Conservation (phyloP, 2,797 vertebrate genomes). For the Todus mexicanus region DNA sequence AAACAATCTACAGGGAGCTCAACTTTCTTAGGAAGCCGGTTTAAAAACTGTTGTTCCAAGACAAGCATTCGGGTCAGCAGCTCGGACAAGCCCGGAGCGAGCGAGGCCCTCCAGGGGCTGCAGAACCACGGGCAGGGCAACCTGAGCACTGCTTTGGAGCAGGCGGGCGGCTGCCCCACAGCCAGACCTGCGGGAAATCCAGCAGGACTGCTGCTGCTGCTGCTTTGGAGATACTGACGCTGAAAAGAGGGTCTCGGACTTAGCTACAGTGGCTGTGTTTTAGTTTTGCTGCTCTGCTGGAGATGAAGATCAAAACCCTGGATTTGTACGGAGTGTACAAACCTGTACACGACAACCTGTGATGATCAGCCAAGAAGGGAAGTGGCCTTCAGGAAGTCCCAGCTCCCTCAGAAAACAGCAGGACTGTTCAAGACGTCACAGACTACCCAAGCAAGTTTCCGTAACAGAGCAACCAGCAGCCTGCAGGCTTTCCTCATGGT, state of each 20-base stretch:
- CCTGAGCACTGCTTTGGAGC: background rate
- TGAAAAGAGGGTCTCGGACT: background rate
- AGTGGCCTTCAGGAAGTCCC: background rate
- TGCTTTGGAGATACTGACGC: background rate
- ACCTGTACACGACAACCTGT: fast-evolving
- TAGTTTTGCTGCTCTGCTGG: background rate
- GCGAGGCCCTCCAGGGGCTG: background rate
- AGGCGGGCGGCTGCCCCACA: background rate
- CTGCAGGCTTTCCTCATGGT: fast-evolving
- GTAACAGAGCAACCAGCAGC: background rate
- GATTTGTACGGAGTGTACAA: background rate
- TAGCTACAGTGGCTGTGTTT: background rate
- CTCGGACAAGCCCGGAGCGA: fast-evolving
- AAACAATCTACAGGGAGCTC: background rate
- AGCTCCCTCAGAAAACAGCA: fast-evolving
- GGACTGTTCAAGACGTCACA: too few species aligned
- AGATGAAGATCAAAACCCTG: background rate
- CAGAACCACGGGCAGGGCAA: background rate
- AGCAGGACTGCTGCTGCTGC: background rate
- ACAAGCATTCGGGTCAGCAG: background rate
- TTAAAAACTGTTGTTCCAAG: background rate
- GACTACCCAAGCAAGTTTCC: background rate
- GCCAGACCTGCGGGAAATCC: fast-evolving
- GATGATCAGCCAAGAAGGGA: background rate
- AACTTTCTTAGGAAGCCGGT: background rate